Base-by-base conservation (phyloP, 2,113 vertebrate genomes). In the Pelecanus crispus region DNA sequence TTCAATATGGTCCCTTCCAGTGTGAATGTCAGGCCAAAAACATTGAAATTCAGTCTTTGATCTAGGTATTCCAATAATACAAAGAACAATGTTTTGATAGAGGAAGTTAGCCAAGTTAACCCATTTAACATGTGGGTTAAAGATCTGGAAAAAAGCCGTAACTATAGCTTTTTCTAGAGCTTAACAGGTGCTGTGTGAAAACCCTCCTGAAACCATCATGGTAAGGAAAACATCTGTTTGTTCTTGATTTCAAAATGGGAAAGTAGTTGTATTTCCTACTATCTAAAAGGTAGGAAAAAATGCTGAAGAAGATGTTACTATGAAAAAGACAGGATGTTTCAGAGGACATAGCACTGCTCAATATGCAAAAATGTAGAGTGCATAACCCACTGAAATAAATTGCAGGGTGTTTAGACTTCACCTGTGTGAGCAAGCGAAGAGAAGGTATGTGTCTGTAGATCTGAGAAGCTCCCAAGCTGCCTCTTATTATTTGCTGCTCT, bases 71-170 rank as follows among this genome's bases (percentile, higher is more conserved):
- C 44, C 5, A 13, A 13, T 61, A 53, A 70, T 45, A 53, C 12
- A n/a, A 83, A 61, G 21, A 90, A 26, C 7, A 42, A 38, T 52
- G 20, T 85, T 59, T 92, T 79, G 56, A n/a, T 6, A 87, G 38
- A 32, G n/a, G 9, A 92, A 75, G 6, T 55, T 42, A 79, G 38
- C 38, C 6, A 45, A 63, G 29, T 74, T n/a, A n/a, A n/a, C n/a
- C n/a, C n/a, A n/a, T n/a, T n/a, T n/a, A n/a, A 8, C 12, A 18
- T 40, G 7, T 70, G 34, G 42, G 25, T 71, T 91, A 72, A 78
- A 61, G 6, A 61, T 42, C 15, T 81, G 19, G 7, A 14, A 3
- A n/a, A 83, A 47, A 26, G 8, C 0, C 0, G 0, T 20, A 58
- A 18, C 13, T 55, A 2, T 16, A 80, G 19, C 6, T 63, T 88